These are phyloP conservation scores for Laterallus jamaicensis DNA, from an alignment of 2,113 vertebrate genomes.

Conservation along the genomic window DNA sequence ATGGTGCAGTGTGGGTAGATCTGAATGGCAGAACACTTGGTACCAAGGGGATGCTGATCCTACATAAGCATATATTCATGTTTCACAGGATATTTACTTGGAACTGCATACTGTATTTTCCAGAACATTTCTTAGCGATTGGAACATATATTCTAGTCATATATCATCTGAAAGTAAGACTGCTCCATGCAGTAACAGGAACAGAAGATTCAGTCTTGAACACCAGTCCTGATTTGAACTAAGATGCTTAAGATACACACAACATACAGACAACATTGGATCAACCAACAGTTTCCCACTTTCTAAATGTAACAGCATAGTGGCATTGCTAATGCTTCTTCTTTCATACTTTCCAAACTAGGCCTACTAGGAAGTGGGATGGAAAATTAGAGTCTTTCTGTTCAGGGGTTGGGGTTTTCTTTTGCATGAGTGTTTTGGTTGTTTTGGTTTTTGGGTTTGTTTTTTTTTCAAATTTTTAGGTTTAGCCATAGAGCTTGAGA, in stretches of 20 bases:
- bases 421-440: too few species aligned
- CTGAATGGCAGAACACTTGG: background rate
- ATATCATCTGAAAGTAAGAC: background rate
- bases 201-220: background rate
- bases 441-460: too few species aligned
- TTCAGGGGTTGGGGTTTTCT: too few species aligned
- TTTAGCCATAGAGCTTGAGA: background rate
- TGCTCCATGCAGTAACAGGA: background rate
- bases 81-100: background rate
- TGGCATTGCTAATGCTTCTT: background rate
- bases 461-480: background rate
- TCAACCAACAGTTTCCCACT: background rate
- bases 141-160: background rate
- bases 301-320: background rate
- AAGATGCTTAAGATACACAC: background rate
- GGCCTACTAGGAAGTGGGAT: background rate
- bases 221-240: background rate
- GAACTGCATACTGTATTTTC: background rate
- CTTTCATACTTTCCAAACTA: background rate
- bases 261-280: background rate
- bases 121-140: background rate
- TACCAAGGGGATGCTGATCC: background rate
- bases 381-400: background rate
- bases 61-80: background rate
- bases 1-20: background rate